Evolutionary conservation across 1,140 invertebrate species (phyloP).

Genomic region (Geopemphigus sp.): DNA sequence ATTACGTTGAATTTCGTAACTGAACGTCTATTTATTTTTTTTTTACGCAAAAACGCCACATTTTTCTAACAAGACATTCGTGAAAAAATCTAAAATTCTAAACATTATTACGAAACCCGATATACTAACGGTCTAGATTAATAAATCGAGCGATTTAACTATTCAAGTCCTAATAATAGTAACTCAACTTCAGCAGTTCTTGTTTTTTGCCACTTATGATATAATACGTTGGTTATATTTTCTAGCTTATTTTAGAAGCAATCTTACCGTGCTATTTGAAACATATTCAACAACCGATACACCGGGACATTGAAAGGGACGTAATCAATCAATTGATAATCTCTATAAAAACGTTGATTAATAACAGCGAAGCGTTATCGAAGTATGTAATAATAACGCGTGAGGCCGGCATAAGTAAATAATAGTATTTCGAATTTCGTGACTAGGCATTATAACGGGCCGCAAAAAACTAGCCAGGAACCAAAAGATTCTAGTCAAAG

Average conservation of each 20-base stretch:
- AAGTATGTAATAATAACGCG: conserved; percentile 67
- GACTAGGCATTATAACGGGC: conserved; percentile 83
- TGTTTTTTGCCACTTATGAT: too few species aligned
- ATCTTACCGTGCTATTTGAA: conserved; percentile 92
- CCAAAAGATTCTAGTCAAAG: conserved; percentile 82
- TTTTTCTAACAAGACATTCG: too few species aligned
- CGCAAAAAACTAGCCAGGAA: conserved; percentile 80
- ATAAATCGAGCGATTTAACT: too few species aligned
- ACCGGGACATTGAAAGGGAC: conserved; percentile 88
- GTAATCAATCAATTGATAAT: conserved; percentile 92
- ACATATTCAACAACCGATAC: conserved; percentile 85
- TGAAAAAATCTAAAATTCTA: too few species aligned
- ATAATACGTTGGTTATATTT: too few species aligned
- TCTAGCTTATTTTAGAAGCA: conserved; percentile 89
- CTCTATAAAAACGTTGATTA: conserved; percentile 92
- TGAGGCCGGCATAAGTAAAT: not conserved
- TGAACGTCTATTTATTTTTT: too few species aligned
- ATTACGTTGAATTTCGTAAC: too few species aligned
- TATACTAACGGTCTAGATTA: too few species aligned
- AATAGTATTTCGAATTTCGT: conserved; percentile 33
- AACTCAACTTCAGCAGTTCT: too few species aligned
- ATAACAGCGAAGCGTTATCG: conserved; percentile 91
- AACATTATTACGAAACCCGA: too few species aligned
- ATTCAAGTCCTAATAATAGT: too few species aligned
- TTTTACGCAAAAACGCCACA: too few species aligned